These are phyloP conservation scores for Philereme transversata DNA, from an alignment of 2,888 invertebrate genomes.

Conservation along the genomic window DNA sequence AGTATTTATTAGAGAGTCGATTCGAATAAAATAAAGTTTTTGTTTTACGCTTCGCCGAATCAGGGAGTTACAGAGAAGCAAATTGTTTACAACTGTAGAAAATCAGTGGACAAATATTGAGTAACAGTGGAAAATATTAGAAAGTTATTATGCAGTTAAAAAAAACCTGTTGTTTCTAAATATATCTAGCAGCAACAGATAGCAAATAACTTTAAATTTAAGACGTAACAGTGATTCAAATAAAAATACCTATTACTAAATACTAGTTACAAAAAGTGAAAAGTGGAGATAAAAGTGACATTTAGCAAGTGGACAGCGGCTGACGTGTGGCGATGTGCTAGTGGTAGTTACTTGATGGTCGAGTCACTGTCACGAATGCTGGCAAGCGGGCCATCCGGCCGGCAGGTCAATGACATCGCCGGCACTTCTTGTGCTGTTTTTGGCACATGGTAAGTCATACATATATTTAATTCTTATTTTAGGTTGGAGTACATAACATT, in stretches of 20 bases:
- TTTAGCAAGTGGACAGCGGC: conserved; percentile 9
- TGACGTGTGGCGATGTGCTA: conserved; percentile 45
- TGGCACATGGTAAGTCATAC: conserved; percentile 68
- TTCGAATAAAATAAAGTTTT: conserved; percentile 32
- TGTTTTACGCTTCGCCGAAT: conserved; percentile 11
- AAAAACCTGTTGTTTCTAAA: neutral
- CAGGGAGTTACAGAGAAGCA: conserved; percentile 5
- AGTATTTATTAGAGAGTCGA: conserved; percentile 23
- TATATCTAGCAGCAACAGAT: no score
- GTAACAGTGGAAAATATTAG: neutral
- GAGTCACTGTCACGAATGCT: conserved; percentile 64
- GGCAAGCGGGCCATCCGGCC: conserved; percentile 66
- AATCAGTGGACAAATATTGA: neutral
- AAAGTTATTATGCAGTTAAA: neutral
- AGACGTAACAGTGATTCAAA: neutral
- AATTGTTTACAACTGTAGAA: conserved; percentile 1
- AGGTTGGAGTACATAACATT: no score
- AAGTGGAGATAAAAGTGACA: conserved; percentile 10
- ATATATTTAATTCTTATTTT: no score
- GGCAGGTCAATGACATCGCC: conserved; percentile 80
- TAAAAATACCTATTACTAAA: neutral
- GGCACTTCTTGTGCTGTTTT: conserved; percentile 65
- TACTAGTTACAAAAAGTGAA: neutral
- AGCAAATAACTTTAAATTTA: no score
- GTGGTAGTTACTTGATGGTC: conserved; percentile 39